Base-by-base conservation (phyloP, 2,113 vertebrate genomes). In the Capreolus pygargus region DNA sequence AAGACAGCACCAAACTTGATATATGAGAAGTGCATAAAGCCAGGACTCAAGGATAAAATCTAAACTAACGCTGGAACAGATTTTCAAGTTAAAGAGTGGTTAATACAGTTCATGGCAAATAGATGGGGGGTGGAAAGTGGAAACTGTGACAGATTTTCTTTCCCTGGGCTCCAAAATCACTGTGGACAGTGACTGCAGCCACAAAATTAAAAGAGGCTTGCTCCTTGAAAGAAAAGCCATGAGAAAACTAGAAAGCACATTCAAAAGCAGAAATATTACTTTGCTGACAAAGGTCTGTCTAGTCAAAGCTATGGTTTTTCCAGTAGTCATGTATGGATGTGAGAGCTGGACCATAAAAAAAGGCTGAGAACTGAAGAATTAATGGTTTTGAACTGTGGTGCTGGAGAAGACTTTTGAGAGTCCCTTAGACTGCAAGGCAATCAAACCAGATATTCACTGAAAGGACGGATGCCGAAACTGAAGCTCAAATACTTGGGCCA, bases 1-100 rank as follows among this genome's bases (percentile, higher is more conserved):
- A 10, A 76, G 33, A 16, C 14, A 17, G 1, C 2, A 1, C 3
- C 28, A 2, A 79, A 43, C 70, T 7, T 2, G 2, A 30, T 14
- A 39, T n/a, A 25, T 11, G 50, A 36, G 61, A n/a, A 1, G 2
- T 25, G 7, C 52, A 76, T 36, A 43, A 50, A 84, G n/a, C 33
- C 33, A 17, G 10, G 14, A 27, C 21, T 61, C 15, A 2, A 12
- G 36, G 43, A 61, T 45, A 55, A 36, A 14, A 15, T 27, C 43
- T 16, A 10, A 13, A 55, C 30, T 19, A 52, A 14, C 0, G 16
- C 47, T 10, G 5, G 9, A 25, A 25, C 64, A 78, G 54, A 55
- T 23, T 21, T 14, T 60, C 28, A 74, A 23, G 28, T 27, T n/a
- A 30, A 30, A 54, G 30, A 19, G 28, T 8, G 9, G 14, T 39